Conservation (phyloP, 2,113 vertebrate species). For the Rhynchopsitta pachyrhyncha region DNA sequence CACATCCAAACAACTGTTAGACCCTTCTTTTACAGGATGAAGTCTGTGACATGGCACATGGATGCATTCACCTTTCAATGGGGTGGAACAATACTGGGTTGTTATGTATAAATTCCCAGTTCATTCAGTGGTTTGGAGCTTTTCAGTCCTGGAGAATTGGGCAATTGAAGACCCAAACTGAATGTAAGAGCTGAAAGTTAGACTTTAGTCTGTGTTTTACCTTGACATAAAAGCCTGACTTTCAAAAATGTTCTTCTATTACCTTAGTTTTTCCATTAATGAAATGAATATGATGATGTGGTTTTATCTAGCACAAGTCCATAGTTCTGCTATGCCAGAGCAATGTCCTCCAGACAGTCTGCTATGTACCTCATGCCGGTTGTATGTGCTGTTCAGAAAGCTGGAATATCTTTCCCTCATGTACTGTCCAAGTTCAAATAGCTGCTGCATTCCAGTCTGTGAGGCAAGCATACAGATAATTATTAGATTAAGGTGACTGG, state of each 20-base stretch:
- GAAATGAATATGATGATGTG: not conserved
- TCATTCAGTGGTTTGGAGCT: not conserved
- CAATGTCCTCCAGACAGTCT: not conserved
- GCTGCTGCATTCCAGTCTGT: constrained; percentile 87
- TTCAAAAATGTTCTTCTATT: not conserved
- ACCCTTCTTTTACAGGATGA: not conserved
- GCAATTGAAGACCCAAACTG: not conserved
- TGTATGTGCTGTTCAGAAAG: constrained; percentile 82
- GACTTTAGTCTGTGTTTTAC: not conserved
- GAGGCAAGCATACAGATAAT: not conserved
- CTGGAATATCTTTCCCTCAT: constrained; percentile 75
- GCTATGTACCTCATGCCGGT: constrained; percentile 76
- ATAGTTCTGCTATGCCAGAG: not conserved
- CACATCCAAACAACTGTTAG: not conserved
- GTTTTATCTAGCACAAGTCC: not conserved
- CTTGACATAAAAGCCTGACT: not conserved
- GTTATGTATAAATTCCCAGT: not conserved
- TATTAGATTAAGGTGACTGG: not conserved
- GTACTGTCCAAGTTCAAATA: constrained; percentile 83
- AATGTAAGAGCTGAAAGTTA: not conserved
- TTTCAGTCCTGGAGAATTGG: not conserved
- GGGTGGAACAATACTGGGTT: not conserved
- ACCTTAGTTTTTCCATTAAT: not conserved
- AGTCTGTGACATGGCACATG: not conserved
- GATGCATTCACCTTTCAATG: not conserved